Evolutionary conservation across 2,888 invertebrate species (phyloP), one percentile per base, ranked within the genome.

Genomic region (Lysandra bellargus): DNA sequence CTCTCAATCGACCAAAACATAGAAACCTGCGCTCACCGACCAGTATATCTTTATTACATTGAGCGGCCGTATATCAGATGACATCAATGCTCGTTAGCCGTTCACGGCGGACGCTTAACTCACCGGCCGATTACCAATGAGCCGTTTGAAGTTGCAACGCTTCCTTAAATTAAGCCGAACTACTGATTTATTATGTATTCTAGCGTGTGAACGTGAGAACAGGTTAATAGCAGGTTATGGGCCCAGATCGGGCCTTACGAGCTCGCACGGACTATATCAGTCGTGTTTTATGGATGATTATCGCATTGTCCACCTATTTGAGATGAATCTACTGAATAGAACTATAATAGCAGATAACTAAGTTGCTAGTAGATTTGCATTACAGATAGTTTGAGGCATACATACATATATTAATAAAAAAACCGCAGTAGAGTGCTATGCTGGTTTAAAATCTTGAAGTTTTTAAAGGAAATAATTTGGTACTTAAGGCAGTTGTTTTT

Each of bases 41-140:
- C 78, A 80, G 80, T 82, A 79, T 79, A 81, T 78, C 80, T 82
- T 82, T 82, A 81, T 80, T 80, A 80, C 79, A 79, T 64, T 74
- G 73, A 64, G 79, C 78, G 89, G 74, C 61, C 76, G 81, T 80
- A 90, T 90, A 89, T 90, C 91, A 90, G 90, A 91, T 91, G 89
- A 89, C 91, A 91, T 91, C 92, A 86, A 87, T 30, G 89, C 90
- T 92, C 92, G 92, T 93, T 92, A 93, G 91, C 88, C 87, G 88
- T 91, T 91, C 92, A 92, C 91, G 87, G 89, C 91, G 88, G 82
- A 83, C 84, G 85, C 85, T 87, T 92, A 91, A 90, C 90, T 82
- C 86, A 84, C 87, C 87, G 90, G 87, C 89, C 87, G 89, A 90
- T 90, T 90, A 89, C 88, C 88, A 87, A 88, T 87, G 86, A 86